phyloP scores from a whole-genome alignment of 2,888 invertebrate genomes.

The Spisula solida region DNA sequence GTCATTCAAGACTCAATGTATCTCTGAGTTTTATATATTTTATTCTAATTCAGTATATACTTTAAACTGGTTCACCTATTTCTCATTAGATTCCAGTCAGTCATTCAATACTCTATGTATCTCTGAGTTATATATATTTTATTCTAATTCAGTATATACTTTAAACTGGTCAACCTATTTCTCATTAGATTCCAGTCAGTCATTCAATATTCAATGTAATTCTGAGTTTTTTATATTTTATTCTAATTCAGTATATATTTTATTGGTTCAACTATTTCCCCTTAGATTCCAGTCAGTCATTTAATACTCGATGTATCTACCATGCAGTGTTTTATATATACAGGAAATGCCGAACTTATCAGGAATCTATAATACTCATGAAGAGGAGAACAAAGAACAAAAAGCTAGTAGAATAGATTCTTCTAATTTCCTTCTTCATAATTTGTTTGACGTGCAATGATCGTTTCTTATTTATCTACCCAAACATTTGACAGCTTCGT shows the following conservation, averaged over 20 bases:
- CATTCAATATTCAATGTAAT: too few relatives aligned
- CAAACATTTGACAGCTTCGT: conserved; percentile 57
- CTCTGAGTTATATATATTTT: too few relatives aligned
- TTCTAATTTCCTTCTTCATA: conserved; percentile 60
- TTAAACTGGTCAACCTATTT: too few relatives aligned
- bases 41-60: too few relatives aligned
- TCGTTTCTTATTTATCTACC: conserved; percentile 69
- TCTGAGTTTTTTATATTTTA: neutral
- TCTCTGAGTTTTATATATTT: too few relatives aligned
- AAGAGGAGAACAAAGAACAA: conserved; percentile 50
- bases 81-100: too few relatives aligned
- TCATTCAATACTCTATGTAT: too few relatives aligned
- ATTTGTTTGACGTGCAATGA: conserved; percentile 70
- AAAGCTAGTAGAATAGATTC: conserved; percentile 52
- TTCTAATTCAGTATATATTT: neutral
- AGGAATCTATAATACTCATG: conserved; percentile 34
- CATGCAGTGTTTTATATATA: neutral
- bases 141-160: too few relatives aligned
- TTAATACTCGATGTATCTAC: neutral
- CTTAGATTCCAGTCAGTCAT: conserved; percentile 4
- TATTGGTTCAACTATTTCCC: neutral
- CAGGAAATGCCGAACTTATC: conserved; percentile 29
- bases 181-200: too few relatives aligned
- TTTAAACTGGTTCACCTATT: too few relatives aligned
- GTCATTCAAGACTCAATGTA: too few relatives aligned